Base-by-base conservation (phyloP, 2,797 vertebrate genomes). In the Chrysolophus pictus region DNA sequence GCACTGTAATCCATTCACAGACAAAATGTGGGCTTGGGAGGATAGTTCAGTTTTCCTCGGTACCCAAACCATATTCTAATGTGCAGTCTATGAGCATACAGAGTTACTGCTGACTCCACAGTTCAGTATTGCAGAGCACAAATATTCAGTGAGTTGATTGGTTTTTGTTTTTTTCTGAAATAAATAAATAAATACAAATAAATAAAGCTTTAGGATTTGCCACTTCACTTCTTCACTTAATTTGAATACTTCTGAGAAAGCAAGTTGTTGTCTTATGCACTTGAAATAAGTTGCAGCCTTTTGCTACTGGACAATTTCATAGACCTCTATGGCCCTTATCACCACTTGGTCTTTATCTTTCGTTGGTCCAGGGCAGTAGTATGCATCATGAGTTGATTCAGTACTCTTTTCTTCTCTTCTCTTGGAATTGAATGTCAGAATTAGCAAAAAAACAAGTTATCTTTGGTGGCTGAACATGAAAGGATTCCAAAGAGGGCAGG, bases 331-430 rank as follows among this genome's bases (percentile, higher is more conserved):
- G 46, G 37, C 63, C 47, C 41, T 90, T 81, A 79, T 77, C 6
- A 91, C 39, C 7, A 73, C 51, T 60, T 90, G 44, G 6, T 76
- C 59, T 80, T 94, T 94, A 46, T 86, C 60, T 65, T 94, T 95
- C 23, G 91, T 47, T 92, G 28, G 87, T 95, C 73, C 63, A 89
- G n/a, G 46, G 58, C 74, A 76, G 84, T 90, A 70, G 82, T 72
- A 56, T 44, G 19, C 33, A 77, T 70, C 33, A 39, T 81, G 11
- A 75, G 58, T 37, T 89, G 47, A 56, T 94, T 95, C 56, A 81
- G 35, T 31, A 67, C 26, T 41, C 92, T 78, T 26, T 93, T 81
- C 31, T 92, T 95, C 53, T 93, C 70, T 17, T 69, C 24, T n/a
- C 60, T 26, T 39, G 37, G 80, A 88, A 60, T 4, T 44, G 2